Evolutionary conservation across 2,888 invertebrate species (phyloP).

Genomic region (Polia nebulosa): DNA sequence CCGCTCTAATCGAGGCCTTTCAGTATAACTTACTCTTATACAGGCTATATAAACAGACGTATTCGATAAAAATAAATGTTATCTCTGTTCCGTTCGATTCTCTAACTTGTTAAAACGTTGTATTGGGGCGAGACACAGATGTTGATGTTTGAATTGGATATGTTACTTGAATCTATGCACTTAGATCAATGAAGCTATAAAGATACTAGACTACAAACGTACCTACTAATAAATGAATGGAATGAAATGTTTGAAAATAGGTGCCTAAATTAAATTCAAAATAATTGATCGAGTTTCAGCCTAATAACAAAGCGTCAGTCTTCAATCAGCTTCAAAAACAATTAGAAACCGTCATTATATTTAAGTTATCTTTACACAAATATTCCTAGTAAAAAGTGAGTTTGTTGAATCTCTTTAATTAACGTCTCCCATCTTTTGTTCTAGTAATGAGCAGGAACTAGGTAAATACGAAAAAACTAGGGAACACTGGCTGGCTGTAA

Average conservation of each 20-base stretch:
- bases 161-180: background rate
- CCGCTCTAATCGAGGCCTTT: slow-evolving; percentile 66
- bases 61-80: slow-evolving; percentile 57
- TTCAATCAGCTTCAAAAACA: background rate
- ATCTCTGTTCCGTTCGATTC: slow-evolving; percentile 30
- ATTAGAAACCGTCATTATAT: background rate
- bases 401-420: slow-evolving; percentile 42
- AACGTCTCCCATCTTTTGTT: slow-evolving; percentile 50
- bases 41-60: slow-evolving; percentile 42
- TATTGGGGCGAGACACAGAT: slow-evolving; percentile 20
- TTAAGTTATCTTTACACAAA: slow-evolving; percentile 11
- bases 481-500: slow-evolving; percentile 30
- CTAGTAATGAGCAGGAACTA: slow-evolving; percentile 51
- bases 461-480: slow-evolving; percentile 43
- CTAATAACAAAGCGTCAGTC: background rate
- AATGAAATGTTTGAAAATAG: too few relatives aligned
- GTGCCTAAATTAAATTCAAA: background rate
- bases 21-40: slow-evolving; percentile 57
- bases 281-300: background rate
- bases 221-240: background rate
- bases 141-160: slow-evolving; percentile 18
- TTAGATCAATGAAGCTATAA: background rate
- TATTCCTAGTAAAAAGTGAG: background rate
- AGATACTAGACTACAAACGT: background rate
- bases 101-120: slow-evolving; percentile 40